Base-by-base conservation (phyloP, 2,113 vertebrate species). In the Chloropsis hardwickii region DNA sequence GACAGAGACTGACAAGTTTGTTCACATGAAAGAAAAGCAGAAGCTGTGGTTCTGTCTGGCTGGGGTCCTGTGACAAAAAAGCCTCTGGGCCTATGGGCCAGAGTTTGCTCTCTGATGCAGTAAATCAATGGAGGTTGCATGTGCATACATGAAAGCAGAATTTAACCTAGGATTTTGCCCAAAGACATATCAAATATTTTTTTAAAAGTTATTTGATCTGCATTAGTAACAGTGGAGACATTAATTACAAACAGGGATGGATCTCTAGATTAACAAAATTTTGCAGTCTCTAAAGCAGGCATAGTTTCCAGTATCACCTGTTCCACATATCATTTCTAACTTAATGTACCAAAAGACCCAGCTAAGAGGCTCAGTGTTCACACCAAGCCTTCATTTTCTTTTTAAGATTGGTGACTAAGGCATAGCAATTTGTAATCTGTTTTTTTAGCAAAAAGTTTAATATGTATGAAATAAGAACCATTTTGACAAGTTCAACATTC, bases 1-100 rank as follows among this genome's bases (percentile, higher is more conserved):
- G 89, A 82, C 61, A 16, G 71, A 70, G 64, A 88, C 61, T 87
- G 94, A 82, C 58, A 31, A 61, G 77, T 86, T 86, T 94, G 79
- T 72, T 92, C 67, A 90, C 50, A 80, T 18, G 79, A 88, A 95
- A 83, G 76, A 80, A 94, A 92, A 83, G 81, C 76, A 95, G 44
- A 88, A 92, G 66, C 42, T 28, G 10, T 27, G 31, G 40, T 72
- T 54, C 31, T 88, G 51, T 65, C 60, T 92, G 37, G 14, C 5
- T 88, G 72, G 39, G 42, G 47, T 78, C 39, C 76, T 77, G 39
- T 27, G 31, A 70, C 33, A 56, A 77, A 92, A 89, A 81, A 47
- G 65, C 14, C 42, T 40, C 35, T 14, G 23, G 66, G 48, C 71
- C 60, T 62, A n/a, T 64, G 76, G 67, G 67, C 86, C 71, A 88